Evolutionary conservation across 2,888 invertebrate genomes (phyloP), one percentile per base, ranked within the genome.

Genomic region (Eulithis prunata): DNA sequence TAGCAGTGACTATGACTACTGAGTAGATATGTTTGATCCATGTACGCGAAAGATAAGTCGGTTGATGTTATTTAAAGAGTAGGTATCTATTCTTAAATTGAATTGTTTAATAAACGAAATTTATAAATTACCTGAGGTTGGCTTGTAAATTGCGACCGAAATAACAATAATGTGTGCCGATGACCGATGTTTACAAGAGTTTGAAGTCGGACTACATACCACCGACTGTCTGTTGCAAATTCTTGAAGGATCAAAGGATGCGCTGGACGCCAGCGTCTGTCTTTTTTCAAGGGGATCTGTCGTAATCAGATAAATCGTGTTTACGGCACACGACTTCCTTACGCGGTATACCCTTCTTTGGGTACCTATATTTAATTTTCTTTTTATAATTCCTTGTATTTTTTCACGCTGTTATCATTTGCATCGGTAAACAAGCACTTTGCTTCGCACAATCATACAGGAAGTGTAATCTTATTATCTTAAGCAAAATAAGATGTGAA

Each of bases 181-280:
- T 83, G 83, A 79, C 79, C 81, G 79, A 75, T 78, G 84, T 80
- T 84, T 82, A 81, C 78, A 78, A 76, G 77, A 80, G 72, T 80
- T 81, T 71, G 73, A 79, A 77, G 71, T 78, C 77, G 74, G 73
- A 76, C 74, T 72, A 78, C 80, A 81, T 82, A 77, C 77, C 76
- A 71, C 73, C 76, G 75, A 71, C 74, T 76, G 75, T 73, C 74
- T 77, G 76, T 78, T 75, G 73, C 71, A 72, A 76, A 82, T 85
- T 81, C 82, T 81, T 83, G 77, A 82, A 87, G 86, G 87, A 88
- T 88, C 88, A 89, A 89, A 88, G 84, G 78, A 79, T 81, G 75
- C 77, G 77, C 72, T 80, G 78, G 72, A 76, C 78, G 74, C 77
- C 80, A 76, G 79, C 74, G 77, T 87, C 88, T 88, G 88, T 78